Percentiles rank a stretch among this genome's conserved stretches.
Conservation (phyloP, 2,888 invertebrate genomes). For the Kuschelorhynchus macadamiae region DNA sequence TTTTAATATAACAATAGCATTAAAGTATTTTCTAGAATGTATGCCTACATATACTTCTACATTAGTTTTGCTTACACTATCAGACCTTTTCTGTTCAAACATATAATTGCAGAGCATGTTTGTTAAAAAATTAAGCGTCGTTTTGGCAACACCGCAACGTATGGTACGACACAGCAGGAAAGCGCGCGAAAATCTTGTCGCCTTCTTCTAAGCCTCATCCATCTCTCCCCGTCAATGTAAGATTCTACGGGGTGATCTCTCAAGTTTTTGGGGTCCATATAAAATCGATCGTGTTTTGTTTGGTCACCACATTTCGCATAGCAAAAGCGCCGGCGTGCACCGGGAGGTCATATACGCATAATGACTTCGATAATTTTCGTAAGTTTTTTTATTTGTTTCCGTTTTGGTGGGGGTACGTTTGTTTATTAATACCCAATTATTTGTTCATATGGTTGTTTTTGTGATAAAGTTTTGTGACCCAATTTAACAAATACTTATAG, state of each 20-base stretch:
- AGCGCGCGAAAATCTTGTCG: slow-evolving; percentile 29
- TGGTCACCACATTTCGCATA: slow-evolving; percentile 34
- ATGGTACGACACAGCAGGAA: slow-evolving; percentile 11
- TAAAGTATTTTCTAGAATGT: too few relatives aligned
- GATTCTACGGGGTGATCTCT: slow-evolving; percentile 43
- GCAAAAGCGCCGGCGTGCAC: slow-evolving; percentile 27
- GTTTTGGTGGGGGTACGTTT: slow-evolving; percentile 12
- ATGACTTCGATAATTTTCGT: slow-evolving; percentile 44
- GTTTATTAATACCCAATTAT: neutral
- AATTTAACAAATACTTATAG: too few relatives aligned
- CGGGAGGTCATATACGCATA: slow-evolving; percentile 39
- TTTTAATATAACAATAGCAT: too few relatives aligned
- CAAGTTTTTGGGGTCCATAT: slow-evolving; percentile 25
- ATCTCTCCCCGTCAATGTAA: slow-evolving; percentile 21
- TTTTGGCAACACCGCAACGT: slow-evolving; percentile 26
- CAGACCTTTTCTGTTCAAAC: too few relatives aligned
- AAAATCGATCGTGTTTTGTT: slow-evolving; percentile 31
- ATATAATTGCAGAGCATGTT: too few relatives aligned
- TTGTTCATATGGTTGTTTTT: neutral
- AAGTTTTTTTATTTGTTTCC: slow-evolving; percentile 34
- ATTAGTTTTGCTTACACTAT: too few relatives aligned
- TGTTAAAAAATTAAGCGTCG: too few relatives aligned
- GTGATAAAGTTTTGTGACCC: too few relatives aligned
- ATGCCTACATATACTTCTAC: too few relatives aligned
- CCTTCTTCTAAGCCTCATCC: slow-evolving; percentile 14